A percentile compares a stretch with the other conserved stretches of the same genome.
These are phyloP conservation scores for Drosophila ohnishii DNA, from an alignment of 1,140 invertebrate species.

Conservation along the genomic window DNA sequence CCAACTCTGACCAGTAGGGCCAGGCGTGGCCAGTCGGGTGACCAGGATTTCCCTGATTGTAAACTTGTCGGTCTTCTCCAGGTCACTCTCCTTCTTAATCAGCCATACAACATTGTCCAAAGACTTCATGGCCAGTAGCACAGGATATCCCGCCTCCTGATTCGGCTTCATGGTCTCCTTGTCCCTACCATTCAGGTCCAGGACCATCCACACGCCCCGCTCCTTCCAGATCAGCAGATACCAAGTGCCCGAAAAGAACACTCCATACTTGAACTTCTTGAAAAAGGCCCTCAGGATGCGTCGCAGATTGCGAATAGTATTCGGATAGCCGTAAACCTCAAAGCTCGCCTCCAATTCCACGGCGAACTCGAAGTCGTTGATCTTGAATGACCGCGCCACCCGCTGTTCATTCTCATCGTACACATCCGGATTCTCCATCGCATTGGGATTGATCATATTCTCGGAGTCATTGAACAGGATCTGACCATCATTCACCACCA, in stretches of 20 bases:
- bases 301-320: constrained; percentile 28
- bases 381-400: constrained; percentile 59
- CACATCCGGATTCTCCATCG: constrained; percentile 23
- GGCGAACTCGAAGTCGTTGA: constrained; percentile 67
- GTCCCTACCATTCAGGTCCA: constrained; percentile 63
- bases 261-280: constrained; percentile 31
- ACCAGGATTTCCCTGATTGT: constrained; percentile 58
- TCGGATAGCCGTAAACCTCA: constrained; percentile 40
- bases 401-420: constrained; percentile 60
- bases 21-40: constrained; percentile 56
- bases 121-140: constrained; percentile 50
- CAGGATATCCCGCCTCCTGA: constrained; percentile 38
- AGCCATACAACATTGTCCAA: constrained; percentile 66
- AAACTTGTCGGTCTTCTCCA: constrained; percentile 44
- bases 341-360: constrained; percentile 61
- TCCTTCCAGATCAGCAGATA: constrained; percentile 72
- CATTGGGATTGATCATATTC: constrained; percentile 45
- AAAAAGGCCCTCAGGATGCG: constrained; percentile 50
- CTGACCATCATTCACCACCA: constrained; percentile 52
- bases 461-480: constrained; percentile 59
- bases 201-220: constrained; percentile 63
- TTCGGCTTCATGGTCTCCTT: constrained; percentile 31
- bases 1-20: constrained; percentile 34
- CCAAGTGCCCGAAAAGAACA: constrained; percentile 53
- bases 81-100: constrained; percentile 54